Percentiles rank a stretch among this genome's conserved stretches.
Conservation (phyloP, 2,888 invertebrate genomes). For the Operophtera brumata region DNA sequence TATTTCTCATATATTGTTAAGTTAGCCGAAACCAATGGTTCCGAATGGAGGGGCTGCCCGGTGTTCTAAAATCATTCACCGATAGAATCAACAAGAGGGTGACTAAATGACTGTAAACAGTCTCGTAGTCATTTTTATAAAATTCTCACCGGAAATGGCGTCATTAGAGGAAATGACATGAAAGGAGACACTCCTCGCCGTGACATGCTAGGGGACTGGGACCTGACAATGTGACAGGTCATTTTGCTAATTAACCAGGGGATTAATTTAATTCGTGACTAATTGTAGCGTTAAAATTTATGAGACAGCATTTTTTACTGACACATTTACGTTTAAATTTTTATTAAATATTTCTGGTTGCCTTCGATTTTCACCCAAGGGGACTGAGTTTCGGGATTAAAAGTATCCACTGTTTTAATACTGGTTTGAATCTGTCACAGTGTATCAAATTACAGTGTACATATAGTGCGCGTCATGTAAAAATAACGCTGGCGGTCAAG, state of each 20-base stretch:
- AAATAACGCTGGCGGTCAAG: no score
- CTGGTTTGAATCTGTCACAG: no score
- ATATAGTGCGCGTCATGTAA: no score
- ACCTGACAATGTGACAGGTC: constrained; percentile 41
- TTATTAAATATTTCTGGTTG: no score
- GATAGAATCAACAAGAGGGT: constrained; percentile 22
- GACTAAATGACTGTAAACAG: constrained; percentile 15
- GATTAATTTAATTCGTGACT: constrained; percentile 32
- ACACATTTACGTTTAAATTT: not conserved
- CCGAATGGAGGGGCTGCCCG: not conserved
- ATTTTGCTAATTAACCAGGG: constrained; percentile 54
- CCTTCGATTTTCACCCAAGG: no score
- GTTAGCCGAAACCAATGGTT: not conserved
- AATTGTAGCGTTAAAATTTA: constrained; percentile 17
- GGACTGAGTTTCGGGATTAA: no score
- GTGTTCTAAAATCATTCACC: constrained; percentile 19
- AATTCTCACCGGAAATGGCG: constrained; percentile 43
- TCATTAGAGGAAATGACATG: constrained; percentile 49
- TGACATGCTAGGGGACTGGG: constrained; percentile 44
- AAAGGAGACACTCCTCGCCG: constrained; percentile 51
- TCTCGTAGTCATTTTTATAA: constrained; percentile 14
- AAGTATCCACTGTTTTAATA: no score
- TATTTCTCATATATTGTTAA: no score
- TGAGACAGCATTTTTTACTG: constrained; percentile 13
- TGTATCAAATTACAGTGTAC: no score